Evolutionary conservation across 2,113 vertebrate genomes (phyloP), one percentile per base, ranked within the genome.

Genomic region (Mesoclemmys tuberculata): DNA sequence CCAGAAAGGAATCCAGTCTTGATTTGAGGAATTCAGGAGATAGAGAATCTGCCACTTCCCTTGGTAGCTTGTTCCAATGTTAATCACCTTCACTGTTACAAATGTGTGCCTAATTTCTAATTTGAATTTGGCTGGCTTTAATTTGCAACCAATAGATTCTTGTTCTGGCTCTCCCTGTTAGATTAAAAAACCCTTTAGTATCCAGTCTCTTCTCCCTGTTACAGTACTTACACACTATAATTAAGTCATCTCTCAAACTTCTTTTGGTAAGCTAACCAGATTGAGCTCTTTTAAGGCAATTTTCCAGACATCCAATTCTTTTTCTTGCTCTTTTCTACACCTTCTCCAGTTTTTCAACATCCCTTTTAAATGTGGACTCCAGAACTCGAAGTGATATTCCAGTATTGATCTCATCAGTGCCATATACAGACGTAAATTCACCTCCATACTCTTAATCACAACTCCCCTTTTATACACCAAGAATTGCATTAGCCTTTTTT

Each of bases 261-360:
- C 13, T 90, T 82, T 84, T 85, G 10, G 61, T 77, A 80, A 64
- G 71, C 55, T 80, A 56, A 90, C 88, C 35, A 85, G 80, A 61
- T 4, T 38, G 24, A 87, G 2, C 81, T 95, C 61, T n/a, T 68
- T 8, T 68, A n/a, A 14, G 14, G 31, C 56, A 18, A n/a, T 68
- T 68, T 68, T 68, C 61, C 61, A 68, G 14, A 7, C 18, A 31
- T 68, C 35, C 61, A 68, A 8, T n/a, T 68, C 80, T 13, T 87
- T 93, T 26, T 5, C 0, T 87, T 92, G 31, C 77, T 92, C 21
- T 13, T 35, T 94, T 87, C n/a, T 94, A 55, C 31, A 90, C 93
- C 81, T n/a, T 85, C 54, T 83, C 82, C 49, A 41, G 21, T 80
- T 95, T 94, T 92, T 81, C n/a, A 83, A 75, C 95, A 64, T 90